A percentile compares a stretch with the other conserved stretches of the same genome.
Conservation (phyloP, 2,797 vertebrate genomes). For the Megaceryle alcyon region DNA sequence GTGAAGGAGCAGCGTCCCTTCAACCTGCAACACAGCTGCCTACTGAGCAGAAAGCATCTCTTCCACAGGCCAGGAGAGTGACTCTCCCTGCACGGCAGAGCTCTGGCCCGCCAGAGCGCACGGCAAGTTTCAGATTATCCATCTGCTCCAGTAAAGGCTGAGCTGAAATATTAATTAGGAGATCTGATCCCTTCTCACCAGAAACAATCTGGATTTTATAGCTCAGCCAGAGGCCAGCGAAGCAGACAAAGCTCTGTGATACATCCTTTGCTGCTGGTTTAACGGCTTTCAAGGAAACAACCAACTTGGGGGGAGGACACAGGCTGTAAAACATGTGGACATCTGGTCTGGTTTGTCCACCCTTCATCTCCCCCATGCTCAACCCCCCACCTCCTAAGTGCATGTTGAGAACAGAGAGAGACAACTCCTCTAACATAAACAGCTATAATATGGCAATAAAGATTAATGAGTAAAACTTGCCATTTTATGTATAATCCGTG, state of each 20-base stretch:
- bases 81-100: neutral
- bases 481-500: neutral
- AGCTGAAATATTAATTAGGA: conserved; percentile 67
- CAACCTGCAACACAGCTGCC: neutral
- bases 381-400: neutral
- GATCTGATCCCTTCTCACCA: conserved; percentile 49
- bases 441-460: conserved; percentile 41
- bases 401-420: neutral
- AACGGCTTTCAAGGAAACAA: conserved; percentile 45
- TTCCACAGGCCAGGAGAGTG: neutral
- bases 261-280: conserved; percentile 50
- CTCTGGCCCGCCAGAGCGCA: neutral
- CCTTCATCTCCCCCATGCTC: neutral
- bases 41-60: neutral
- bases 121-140: conserved; percentile 10
- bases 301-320: neutral
- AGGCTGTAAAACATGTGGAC: neutral
- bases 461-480: conserved; percentile 61
- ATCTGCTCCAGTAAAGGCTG: conserved; percentile 51
- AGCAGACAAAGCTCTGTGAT: conserved; percentile 50
- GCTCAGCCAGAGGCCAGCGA: conserved; percentile 39
- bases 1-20: neutral
- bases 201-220: conserved; percentile 60
- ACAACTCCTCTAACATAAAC: neutral
- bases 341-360: conserved; percentile 23